Base-by-base conservation (phyloP, 2,797 vertebrate genomes). In the Danio kyathit region DNA sequence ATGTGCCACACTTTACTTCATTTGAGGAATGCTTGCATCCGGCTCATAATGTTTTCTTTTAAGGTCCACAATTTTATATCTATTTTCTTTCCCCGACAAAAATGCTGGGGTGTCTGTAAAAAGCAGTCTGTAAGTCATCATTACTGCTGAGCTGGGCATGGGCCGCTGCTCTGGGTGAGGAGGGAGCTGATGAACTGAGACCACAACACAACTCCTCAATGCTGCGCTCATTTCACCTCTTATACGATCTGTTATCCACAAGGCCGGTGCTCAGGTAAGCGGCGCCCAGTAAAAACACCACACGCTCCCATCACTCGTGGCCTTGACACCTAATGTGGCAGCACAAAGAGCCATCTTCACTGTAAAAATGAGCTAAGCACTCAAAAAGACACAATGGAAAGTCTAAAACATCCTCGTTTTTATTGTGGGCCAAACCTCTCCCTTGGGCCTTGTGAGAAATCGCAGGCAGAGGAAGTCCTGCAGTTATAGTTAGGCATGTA, bases 241-340 rank as follows among this genome's bases (percentile, higher is more conserved):
- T 88, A 87, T 87, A 86, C 79, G 75, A 87, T 83, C 84, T 80
- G 83, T 85, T 89, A 87, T 87, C 88, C 84, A 87, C 84, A 87
- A 87, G 85, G 77, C 88, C 72, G 76, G 51, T 66, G 88, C 78
- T 86, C 80, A 82, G 82, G 86, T 87, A 86, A 87, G 74, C 71
- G 83, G 77, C 86, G 83, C 82, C 65, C 75, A 84, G 74, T 85
- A 84, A 88, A 89, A 87, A 83, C 79, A 73, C 71, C 73, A 83
- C 74, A 3, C 29, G 41, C 51, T 69, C 74, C 77, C 83, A 83
- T 74, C 71, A 80, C 79, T 80, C 70, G 74, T 80, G 79, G 78
- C 87, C 88, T 87, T 90, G 84, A 83, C 86, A 84, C 81, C 74
- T 84, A 84, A 85, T 86, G 66, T 77, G 80, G 64, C 76, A 79